Evolutionary conservation across 1,140 invertebrate species (phyloP).

Genomic region (Apis mellifera): DNA sequence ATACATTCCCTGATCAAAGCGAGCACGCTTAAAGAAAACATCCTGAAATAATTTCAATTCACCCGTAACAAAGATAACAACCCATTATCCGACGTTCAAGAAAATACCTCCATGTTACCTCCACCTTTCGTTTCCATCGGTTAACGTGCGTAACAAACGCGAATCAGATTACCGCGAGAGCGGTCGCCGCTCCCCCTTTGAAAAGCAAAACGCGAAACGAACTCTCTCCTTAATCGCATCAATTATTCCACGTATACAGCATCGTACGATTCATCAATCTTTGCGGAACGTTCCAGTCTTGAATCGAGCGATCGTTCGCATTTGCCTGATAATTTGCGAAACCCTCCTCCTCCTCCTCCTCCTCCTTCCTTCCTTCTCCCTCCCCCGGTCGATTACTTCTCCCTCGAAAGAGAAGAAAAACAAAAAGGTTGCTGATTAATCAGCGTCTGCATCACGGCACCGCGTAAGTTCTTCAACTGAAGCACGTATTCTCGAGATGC

Average conservation of each 20-base stretch:
- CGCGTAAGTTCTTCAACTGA: neutral
- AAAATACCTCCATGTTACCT: neutral
- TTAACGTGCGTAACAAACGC: neutral
- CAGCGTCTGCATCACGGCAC: conserved; percentile 12
- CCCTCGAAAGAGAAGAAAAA: neutral
- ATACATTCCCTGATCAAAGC: too few relatives aligned
- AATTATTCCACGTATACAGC: conserved; percentile 21
- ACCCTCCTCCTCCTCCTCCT: neutral
- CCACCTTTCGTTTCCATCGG: neutral
- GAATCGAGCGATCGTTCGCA: conserved; percentile 19
- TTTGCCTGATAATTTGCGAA: conserved; percentile 33
- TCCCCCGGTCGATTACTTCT: conserved; percentile 3
- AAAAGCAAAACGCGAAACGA: conserved; percentile 17
- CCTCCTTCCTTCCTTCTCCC: neutral
- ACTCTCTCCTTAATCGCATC: conserved; percentile 29
- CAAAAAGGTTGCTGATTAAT: conserved; percentile 34
- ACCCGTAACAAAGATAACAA: neutral
- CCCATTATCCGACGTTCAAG: neutral
- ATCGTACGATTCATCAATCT: conserved; percentile 18
- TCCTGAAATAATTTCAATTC: neutral
- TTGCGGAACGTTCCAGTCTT: neutral
- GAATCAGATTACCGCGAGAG: conserved; percentile 12
- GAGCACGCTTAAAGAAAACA: neutral
- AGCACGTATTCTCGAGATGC: conserved; percentile 14
- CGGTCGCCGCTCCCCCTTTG: neutral